Percentiles rank a stretch among this genome's conserved stretches.
phyloP scores from a whole-genome alignment of 1,140 invertebrate species.

The Contarinia nasturtii region DNA sequence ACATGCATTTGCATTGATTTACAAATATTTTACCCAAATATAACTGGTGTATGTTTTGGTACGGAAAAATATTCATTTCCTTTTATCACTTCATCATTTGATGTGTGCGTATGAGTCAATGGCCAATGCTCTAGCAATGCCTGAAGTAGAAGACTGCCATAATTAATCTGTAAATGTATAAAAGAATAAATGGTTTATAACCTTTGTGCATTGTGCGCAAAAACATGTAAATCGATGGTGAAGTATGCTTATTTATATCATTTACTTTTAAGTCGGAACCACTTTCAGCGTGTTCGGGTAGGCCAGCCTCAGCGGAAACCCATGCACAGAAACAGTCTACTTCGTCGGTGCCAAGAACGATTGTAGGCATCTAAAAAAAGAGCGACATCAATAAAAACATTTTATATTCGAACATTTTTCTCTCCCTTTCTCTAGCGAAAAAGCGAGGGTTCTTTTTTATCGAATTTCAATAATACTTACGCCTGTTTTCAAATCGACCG shows the following conservation, averaged over 20 bases:
- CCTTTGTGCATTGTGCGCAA: no score
- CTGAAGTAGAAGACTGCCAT: conserved; percentile 84
- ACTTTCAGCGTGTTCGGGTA: conserved; percentile 42
- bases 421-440: no score
- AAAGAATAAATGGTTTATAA: background rate
- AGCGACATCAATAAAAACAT: conserved; percentile 11
- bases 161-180: conserved; percentile 56
- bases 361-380: conserved; percentile 96
- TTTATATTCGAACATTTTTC: background rate
- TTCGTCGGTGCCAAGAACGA: conserved; percentile 92
- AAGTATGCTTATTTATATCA: no score
- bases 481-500: conserved; percentile 95
- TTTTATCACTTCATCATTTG: conserved; percentile 36
- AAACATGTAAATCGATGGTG: no score
- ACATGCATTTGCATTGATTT: background rate
- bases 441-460: no score
- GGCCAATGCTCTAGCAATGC: conserved; percentile 94
- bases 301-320: conserved; percentile 90
- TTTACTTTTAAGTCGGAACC: conserved; percentile 54
- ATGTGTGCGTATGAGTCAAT: conserved; percentile 33
- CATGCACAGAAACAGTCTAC: conserved; percentile 95
- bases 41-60: conserved; percentile 88
- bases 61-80: conserved; percentile 80
- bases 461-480: conserved; percentile 31
- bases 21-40: conserved; percentile 55